Percentiles rank a stretch among this genome's conserved stretches.
Evolutionary conservation across 2,113 vertebrate species (phyloP).

Genomic region (Semicossyphus pulcher): DNA sequence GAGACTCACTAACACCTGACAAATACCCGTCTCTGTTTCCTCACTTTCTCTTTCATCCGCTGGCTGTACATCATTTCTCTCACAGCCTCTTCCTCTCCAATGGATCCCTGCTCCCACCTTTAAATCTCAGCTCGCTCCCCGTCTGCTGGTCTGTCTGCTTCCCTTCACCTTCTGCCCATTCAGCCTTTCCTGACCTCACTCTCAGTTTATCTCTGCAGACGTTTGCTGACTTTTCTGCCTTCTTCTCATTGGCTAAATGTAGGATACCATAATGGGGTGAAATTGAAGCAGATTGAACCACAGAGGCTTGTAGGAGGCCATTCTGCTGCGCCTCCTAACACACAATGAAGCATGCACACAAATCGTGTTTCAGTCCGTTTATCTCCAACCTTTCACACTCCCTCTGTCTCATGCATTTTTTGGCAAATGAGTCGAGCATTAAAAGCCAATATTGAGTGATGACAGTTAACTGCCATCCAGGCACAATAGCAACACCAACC

Average conservation of each 20-base stretch:
- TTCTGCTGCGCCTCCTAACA: too few relatives aligned
- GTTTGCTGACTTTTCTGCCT: background rate
- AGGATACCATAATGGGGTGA: conserved; percentile 26
- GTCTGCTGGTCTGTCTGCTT: background rate
- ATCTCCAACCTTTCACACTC: conserved; percentile 6
- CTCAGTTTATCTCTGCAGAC: background rate
- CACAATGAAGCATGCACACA: background rate
- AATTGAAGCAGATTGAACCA: conserved; percentile 5
- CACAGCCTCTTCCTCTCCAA: background rate
- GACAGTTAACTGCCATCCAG: conserved; percentile 13
- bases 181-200: conserved; percentile 8
- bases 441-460: conserved; percentile 22
- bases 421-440: conserved; percentile 19
- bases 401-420: conserved; percentile 1
- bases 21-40: conserved; percentile 50
- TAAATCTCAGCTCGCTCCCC: background rate
- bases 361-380: conserved; percentile 10
- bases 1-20: conserved; percentile 40
- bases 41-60: conserved; percentile 33
- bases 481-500: conserved; percentile 11
- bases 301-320: background rate
- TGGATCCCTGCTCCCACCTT: background rate
- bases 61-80: conserved; percentile 25
- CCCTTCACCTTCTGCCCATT: background rate
- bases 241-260: background rate